phyloP scores from a whole-genome alignment of 2,113 vertebrate species.

The Vidua macroura region DNA sequence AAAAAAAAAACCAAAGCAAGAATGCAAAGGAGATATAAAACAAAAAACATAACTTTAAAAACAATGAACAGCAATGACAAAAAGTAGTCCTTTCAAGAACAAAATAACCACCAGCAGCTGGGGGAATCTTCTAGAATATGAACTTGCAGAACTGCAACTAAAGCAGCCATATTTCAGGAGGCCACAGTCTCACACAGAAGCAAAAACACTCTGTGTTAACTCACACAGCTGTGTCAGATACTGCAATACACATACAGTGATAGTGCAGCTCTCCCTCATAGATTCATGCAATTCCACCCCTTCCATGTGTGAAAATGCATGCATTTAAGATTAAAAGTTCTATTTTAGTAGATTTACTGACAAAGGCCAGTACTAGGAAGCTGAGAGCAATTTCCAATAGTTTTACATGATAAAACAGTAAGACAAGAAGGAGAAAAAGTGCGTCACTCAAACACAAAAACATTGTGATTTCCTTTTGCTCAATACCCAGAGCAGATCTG shows the following conservation, averaged over 20 bases:
- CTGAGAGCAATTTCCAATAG: neutral
- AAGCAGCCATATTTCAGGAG: neutral
- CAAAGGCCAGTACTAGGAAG: neutral
- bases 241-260: neutral
- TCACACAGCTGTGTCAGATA: neutral
- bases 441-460: neutral
- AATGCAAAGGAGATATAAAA: neutral
- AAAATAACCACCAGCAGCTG: neutral
- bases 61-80: neutral
- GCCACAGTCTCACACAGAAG: neutral
- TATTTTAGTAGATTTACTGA: neutral
- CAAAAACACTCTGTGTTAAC: neutral
- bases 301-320: neutral
- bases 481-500: neutral
- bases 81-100: neutral
- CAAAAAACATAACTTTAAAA: neutral
- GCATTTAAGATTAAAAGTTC: neutral
- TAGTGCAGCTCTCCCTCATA: neutral
- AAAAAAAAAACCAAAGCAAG: neutral
- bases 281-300: accelerated
- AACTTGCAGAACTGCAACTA: neutral
- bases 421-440: neutral
- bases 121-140: neutral
- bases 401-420: neutral
- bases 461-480: neutral